Evolutionary conservation across 2,888 invertebrate genomes (phyloP), one percentile per base, ranked within the genome.

Genomic region (Drosophila algonquin): DNA sequence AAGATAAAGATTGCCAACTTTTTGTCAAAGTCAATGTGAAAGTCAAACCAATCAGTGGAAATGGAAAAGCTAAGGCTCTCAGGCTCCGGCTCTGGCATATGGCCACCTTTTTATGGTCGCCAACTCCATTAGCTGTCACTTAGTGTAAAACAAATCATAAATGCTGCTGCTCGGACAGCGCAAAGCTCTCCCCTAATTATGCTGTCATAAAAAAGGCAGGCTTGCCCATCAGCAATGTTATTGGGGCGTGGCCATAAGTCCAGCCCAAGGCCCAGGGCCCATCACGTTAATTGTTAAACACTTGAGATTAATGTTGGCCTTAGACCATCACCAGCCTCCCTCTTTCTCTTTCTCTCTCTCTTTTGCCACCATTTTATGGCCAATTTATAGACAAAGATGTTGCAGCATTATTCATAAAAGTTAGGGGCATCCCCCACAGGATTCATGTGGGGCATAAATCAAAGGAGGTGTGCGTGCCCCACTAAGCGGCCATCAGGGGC

Each of bases 391-490:
- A 62, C 75, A 77, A 79, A 61, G 75, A 69, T 68, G 80, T 75
- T 71, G 61, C 46, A 60, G 65, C 86, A 76, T 87, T 80, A 79
- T 85, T 83, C 83, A 83, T 85, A 74, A 82, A 83, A 85, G 80
- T 47, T 63, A 32, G 44, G 27, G 63, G 45, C 72, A 63, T 52
- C 65, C 61, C 40, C 72, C 53, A 61, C 24, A 63, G 76, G 65
- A 76, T 65, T 74, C 67, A 58, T 62, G 57, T 53, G 56, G 53
- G 40, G 70, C 62, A 81, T 76, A 83, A 80, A 82, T 80, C 80
- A 82, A 67, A 55, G 75, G 62, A 72, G 62, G 63, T 64, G 69
- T 56, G 73, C 73, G 64, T n/a, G 53, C 54, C 63, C 75, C 73
- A 70, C 73, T 73, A 73, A 71, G 65, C 54, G 78, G 60, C 65